Conservation (phyloP, 2,888 invertebrate species). For the Cephalotes varians region DNA sequence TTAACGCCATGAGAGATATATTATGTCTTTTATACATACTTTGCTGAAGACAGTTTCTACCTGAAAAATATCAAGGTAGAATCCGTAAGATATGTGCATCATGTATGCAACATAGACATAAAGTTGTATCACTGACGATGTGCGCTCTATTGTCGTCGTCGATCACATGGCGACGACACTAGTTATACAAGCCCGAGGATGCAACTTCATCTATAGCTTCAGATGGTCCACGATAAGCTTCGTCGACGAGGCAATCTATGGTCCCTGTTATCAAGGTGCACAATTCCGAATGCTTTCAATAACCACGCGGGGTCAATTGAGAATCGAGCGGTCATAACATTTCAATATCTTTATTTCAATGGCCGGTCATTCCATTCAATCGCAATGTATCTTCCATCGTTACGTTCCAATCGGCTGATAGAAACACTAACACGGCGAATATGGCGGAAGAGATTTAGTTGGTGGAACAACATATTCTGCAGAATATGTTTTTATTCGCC, state of each 20-base stretch:
- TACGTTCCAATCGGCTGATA: slow-evolving; percentile 18
- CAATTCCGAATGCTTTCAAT: slow-evolving; percentile 65
- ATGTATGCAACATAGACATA: slow-evolving; percentile 9
- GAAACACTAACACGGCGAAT: slow-evolving; percentile 16
- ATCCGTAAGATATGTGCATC: slow-evolving; percentile 11
- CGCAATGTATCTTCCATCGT: slow-evolving; percentile 25
- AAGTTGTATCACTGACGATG: slow-evolving; percentile 25
- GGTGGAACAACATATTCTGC: not conserved
- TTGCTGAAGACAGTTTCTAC: slow-evolving; percentile 6
- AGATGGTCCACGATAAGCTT: slow-evolving; percentile 39
- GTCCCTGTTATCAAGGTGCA: slow-evolving; percentile 65
- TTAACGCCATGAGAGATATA: slow-evolving; percentile 1
- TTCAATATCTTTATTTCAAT: slow-evolving; percentile 37
- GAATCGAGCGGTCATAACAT: slow-evolving; percentile 42
- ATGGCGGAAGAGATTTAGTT: not conserved
- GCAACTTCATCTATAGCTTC: slow-evolving; percentile 49
- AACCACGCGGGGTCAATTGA: slow-evolving; percentile 47
- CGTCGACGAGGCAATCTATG: slow-evolving; percentile 55
- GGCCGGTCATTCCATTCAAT: slow-evolving; percentile 7
- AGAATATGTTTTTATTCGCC: not conserved
- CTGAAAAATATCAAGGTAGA: slow-evolving; percentile 7
- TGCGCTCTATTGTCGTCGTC: slow-evolving; percentile 53
- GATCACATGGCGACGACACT: slow-evolving; percentile 58
- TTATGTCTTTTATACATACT: not conserved
- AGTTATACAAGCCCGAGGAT: slow-evolving; percentile 34